Evolutionary conservation across 2,888 invertebrate species (phyloP), one percentile per base, ranked within the genome.

Genomic region (Drosophila leonis): DNA sequence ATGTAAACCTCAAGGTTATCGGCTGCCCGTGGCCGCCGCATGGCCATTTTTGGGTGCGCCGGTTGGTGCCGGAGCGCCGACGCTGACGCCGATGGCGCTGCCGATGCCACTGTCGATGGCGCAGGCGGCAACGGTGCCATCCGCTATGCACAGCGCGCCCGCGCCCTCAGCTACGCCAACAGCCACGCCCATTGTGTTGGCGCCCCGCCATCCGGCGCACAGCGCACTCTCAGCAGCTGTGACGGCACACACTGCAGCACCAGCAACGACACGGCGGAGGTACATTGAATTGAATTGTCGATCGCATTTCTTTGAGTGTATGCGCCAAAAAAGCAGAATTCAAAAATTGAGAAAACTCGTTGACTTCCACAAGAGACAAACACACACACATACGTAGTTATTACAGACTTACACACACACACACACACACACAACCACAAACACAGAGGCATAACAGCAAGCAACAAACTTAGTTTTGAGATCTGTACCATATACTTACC

Each of bases 181-280:
- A 94, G 94, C 95, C 72, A 84, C 91, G 72, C 85, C 92, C 75
- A 84, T 96, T 93, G 95, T 96, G 94, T 94, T 96, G 94, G 95
- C 96, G 92, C 95, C 95, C 93, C 95, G 96, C 93, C 77, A 78
- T 65, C 94, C 95, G 68, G 55, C 79, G 80, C 83, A 84, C 63
- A 79, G 60, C 48, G 80, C 41, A 41, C 37, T 56, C 20, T 42
- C 56, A 56, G 31, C 56, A 42, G 42, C 77, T 72, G 72, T 88
- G 52, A 37, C 96, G 94, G 95, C 96, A 92, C 95, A 61, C 55
- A 27, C 95, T 93, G 95, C 95, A 93, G 94, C 95, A 93, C 93
- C 95, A 93, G 93, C 95, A 93, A 95, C 96, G 91, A 95, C 95
- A 94, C 95, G 96, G 94, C 94, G 95, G 94, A 96, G 96, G 96